A percentile compares a stretch with the other conserved stretches of the same genome.
phyloP scores from a whole-genome alignment of 2,113 vertebrate genomes.

The Bos taurus region ARS-UCD2.0 NC_037347.1:28816001-28816500 shows the following conservation, averaged over 20 bases:
- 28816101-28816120: not conserved
- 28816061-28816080: not conserved
- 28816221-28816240: too few relatives aligned
- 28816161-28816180: accelerated
- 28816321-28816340: not conserved
- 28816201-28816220: too few relatives aligned
- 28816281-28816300: too few relatives aligned
- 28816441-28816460: not conserved
- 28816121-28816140: not conserved
- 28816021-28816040: not conserved
- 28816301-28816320: accelerated
- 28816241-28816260: too few relatives aligned
- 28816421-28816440: not conserved
- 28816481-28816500: not conserved
- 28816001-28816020: not conserved
- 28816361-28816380: not conserved
- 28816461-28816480: not conserved
- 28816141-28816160: too few relatives aligned
- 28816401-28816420: not conserved
- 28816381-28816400: not conserved
- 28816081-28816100: not conserved
- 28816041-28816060: not conserved
- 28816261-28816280: too few relatives aligned
- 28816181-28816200: accelerated
- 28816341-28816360: not conserved